Percentiles rank a stretch among this genome's conserved stretches.
Evolutionary conservation across 1,140 invertebrate genomes (phyloP).

Genomic region (Hycleus cichorii): DNA sequence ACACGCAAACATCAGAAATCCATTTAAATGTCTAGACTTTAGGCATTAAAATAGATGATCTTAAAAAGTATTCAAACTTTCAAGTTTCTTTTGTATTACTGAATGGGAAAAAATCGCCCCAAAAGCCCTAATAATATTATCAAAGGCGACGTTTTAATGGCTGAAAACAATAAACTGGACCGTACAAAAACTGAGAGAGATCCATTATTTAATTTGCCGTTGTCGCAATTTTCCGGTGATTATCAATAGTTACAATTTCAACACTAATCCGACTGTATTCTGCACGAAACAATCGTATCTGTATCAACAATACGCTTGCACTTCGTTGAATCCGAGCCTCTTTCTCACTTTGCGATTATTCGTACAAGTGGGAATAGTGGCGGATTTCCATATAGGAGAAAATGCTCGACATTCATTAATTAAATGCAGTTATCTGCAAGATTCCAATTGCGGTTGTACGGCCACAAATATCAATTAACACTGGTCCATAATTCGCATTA

Average conservation of each 20-base stretch:
- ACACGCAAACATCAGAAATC: slow-evolving; percentile 23
- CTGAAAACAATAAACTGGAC: too few species aligned
- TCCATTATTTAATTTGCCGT: too few species aligned
- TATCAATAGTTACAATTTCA: not conserved
- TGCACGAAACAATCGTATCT: slow-evolving; percentile 7
- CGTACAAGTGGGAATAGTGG: not conserved
- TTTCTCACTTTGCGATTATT: too few species aligned
- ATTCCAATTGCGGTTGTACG: slow-evolving; percentile 39
- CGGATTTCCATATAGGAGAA: slow-evolving; percentile 5
- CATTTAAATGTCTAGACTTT: slow-evolving; percentile 23
- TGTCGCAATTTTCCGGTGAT: too few species aligned
- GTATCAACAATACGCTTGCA: slow-evolving; percentile 7
- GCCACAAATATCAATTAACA: slow-evolving; percentile 43
- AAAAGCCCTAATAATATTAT: slow-evolving; percentile 6
- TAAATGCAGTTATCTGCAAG: slow-evolving; percentile 42
- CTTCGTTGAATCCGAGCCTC: not conserved
- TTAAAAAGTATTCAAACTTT: slow-evolving; percentile 19
- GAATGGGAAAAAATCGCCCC: slow-evolving; percentile 1
- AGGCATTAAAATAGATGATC: slow-evolving; percentile 24
- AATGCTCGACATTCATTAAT: slow-evolving; percentile 37
- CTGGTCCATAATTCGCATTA: slow-evolving; percentile 36
- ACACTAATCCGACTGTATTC: not conserved
- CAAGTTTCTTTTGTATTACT: slow-evolving; percentile 16
- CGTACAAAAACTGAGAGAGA: too few species aligned
- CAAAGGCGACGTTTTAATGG: not conserved